Base-by-base conservation (phyloP, 2,797 vertebrate species). In the Aplochiton taeniatus region DNA sequence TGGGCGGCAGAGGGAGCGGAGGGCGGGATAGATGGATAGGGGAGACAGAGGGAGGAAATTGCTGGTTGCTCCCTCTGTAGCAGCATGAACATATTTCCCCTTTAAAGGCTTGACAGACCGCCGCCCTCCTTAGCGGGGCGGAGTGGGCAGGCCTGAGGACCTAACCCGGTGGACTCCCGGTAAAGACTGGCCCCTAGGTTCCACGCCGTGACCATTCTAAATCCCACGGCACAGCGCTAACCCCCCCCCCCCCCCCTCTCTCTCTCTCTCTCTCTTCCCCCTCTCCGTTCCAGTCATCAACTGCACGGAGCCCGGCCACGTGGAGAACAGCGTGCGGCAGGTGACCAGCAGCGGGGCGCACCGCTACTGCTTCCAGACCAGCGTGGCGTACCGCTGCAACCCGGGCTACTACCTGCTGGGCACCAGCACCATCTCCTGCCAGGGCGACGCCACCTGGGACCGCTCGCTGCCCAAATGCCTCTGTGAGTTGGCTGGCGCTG, bases 361-460 rank as follows among this genome's bases (percentile, higher is more conserved):
- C 87, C 91, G 94, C 70, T 98, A 96, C 93, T 97, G 94, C 91
- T 99, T 95, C 42, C 94, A 97, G 88, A 96, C 95, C 50, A 84
- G 93, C 0, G 95, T 98, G 77, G 95, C 95, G 0, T 99, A 95
- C 82, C 94, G 93, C 73, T 99, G 98, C 85, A 95, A 86, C 90
- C 94, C 94, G 0, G 95, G 96, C 48, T 95, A 96, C 90, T 96
- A 98, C 88, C 87, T 98, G 50, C 79, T 99, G 90, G 98, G 98
- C 51, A 96, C 94, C 14, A 95, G 94, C 20, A 93, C 92, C 44
- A 92, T 97, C 72, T 92, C 93, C 72, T 99, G 98, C 88, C 98
- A 99, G 85, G 97, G 96, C 0, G 96, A 98, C 10, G 95, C 95
- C 71, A 97, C 95, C 8, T 99, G 98, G 98, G 98, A 99, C 84